Base-by-base conservation (phyloP, 2,113 vertebrate genomes). In the Tylochromis polylepis region DNA sequence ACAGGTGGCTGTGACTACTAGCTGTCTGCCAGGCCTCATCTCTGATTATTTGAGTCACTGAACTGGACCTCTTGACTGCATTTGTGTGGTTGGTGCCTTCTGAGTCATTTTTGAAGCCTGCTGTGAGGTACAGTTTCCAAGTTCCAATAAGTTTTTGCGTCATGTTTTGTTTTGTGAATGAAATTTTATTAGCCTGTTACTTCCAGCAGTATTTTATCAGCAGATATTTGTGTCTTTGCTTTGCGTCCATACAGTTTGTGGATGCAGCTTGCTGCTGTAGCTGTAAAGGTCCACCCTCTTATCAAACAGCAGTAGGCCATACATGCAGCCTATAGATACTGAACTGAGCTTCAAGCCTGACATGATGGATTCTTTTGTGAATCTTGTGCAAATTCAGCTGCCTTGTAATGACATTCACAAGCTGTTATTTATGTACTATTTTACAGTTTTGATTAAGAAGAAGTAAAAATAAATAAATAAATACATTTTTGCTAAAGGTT, bases 21-120 rank as follows among this genome's bases (percentile, higher is more conserved):
- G 0, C 4, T 70, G 36, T 70, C 36, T 70, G 67, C 11, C 31
- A 0, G 29, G 18, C 34, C 34, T 65, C 11, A 38, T 0, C 4
- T 38, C 10, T 12, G 11, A 36, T 38, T 11, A 38, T n/a, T 38
- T 38, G 34, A 38, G 20, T 22, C 16, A 31, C 10, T 0, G 24
- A n/a, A 77, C 4, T 49, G 43, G 43, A 51, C 43, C 7, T 77
- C 43, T 77, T 20, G 6, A 8, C 6, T 77, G 11, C 15, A 31
- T 77, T 51, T 77, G 70, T n/a, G 24, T 29, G 18, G 27, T 14
- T 31, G 43, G 24, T 2, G 24, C 70, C 10, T 77, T 51, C 51
- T 0, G 70, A 31, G 0, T 20, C 4, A 20, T 77, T 51, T 51
- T 1, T 3, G 0, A 67, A 67, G 3, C 46, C 27, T 51, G 43